Base-by-base conservation (phyloP, 2,113 vertebrate species). In the Dicaeum eximium region DNA sequence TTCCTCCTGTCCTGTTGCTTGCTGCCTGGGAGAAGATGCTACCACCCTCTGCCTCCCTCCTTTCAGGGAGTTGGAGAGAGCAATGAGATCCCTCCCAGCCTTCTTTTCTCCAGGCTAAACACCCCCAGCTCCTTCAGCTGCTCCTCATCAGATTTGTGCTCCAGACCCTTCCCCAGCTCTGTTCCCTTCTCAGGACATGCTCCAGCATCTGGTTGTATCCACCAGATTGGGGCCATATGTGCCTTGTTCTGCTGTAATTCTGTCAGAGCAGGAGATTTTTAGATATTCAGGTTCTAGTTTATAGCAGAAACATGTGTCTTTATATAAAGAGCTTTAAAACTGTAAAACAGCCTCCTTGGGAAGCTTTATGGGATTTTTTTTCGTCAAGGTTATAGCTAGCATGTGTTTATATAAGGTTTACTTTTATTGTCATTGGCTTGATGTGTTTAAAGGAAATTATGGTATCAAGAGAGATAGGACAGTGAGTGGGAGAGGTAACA, bases 391-490 rank as follows among this genome's bases (percentile, higher is more conserved):
- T 96, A 53, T 74, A 53, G 37, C 81, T 86, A 84, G 38, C 21
- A 6, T 88, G 62, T 75, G 58, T 90, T 94, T 95, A 61, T 92
- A 11, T 80, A 90, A 96, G 51, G 16, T 44, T 79, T 90, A 48
- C 61, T 94, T 93, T 88, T 94, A 91, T 95, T 92, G 56, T 92
- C 44, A 58, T 88, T 88, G 81, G 30, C 51, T 90, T 91, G 47
- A 85, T 89, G 87, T 33, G 82, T 89, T 91, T 91, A 95, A 96
- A 84, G 92, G 90, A 92, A 44, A 97, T 95, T 91, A 75, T 42
- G 74, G 71, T 93, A 66, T 90, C 79, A 81, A 70, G 51, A 81
- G 60, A 65, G 45, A 74, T 25, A 44, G 47, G 87, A 42, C 91
- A 57, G n/a, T 69, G 79, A 67, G 42, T 82, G 44, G 73, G 57